Base-by-base conservation (phyloP, 1,140 invertebrate genomes). In the Onthophagus taurus region DNA sequence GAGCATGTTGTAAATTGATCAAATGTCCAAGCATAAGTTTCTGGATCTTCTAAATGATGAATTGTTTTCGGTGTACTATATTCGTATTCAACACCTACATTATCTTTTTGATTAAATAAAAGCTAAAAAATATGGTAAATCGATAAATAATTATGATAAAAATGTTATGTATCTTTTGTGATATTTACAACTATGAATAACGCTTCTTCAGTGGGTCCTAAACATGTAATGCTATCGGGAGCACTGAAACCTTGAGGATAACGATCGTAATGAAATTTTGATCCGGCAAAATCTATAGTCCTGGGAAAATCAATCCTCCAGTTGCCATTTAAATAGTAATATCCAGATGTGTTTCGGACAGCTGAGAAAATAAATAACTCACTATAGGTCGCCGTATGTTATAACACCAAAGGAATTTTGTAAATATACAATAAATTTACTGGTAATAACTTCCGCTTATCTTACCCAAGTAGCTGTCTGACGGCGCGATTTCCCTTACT, bases 301-400 rank as follows among this genome's bases (percentile, higher is more conserved):
- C 81, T 72, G 0, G 89, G 88, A 63, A 86, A 89, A 64, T 92
- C 88, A 58, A 97, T 94, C 56, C 81, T 76, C 79, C 88, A 95
- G 60, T 95, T 86, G 4, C 92, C 92, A 65, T 97, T 97, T 12
- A 97, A 68, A 61, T 92, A 94, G 60, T 89, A 97, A 52, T 84
- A 72, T 9, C 84, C 87, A 33, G 77, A 71, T 26, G 75, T 73
- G 59, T 92, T 91, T 53, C 92, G 74, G 31, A 96, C 71, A 12
- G 91, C 89, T 88, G 35, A 29, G 48, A 49, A 9, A 31, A 12
- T 3, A 34, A 33, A 17, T 16, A 37, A 14, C 16, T 34, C 19
- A 5, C 12, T 17, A 14, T 5, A 34, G n/a, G n/a, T n/a, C n/a
- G n/a, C n/a, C n/a, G n/a, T n/a, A n/a, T n/a, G n/a, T n/a, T 26